Conservation (phyloP, 2,797 vertebrate genomes). For the Cheirogaleus major region DNA sequence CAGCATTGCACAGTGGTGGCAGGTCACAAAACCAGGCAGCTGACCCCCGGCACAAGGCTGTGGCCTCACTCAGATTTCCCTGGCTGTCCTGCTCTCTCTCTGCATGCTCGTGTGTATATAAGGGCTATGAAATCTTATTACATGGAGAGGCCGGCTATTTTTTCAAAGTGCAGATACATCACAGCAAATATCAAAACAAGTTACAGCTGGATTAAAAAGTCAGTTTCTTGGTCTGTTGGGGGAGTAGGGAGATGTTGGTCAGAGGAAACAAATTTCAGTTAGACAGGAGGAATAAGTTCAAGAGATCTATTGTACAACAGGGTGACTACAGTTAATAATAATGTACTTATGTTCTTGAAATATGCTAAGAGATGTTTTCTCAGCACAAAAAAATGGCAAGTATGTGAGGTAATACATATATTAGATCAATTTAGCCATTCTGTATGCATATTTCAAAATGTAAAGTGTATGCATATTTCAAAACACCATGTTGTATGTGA, state of each 20-base stretch:
- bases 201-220: background rate
- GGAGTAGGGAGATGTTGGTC: background rate
- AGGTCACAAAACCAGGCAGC: background rate
- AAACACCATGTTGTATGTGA: background rate
- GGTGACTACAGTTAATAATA: background rate
- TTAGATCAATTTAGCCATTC: background rate
- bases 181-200: background rate
- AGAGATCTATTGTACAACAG: background rate
- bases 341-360: background rate
- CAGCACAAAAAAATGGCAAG: background rate
- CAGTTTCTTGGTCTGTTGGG: background rate
- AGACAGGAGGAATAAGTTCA: background rate
- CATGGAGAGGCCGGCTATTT: background rate
- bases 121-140: background rate
- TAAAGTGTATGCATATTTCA: background rate
- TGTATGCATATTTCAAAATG: background rate
- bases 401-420: background rate
- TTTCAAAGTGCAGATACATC: background rate
- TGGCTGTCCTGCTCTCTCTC: background rate
- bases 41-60: too few relatives aligned
- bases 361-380: background rate
- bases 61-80: background rate
- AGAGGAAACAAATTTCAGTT: background rate
- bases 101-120: background rate
- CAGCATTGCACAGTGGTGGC: fast-evolving